Percentiles rank a stretch among this genome's conserved stretches.
Evolutionary conservation across 2,797 vertebrate species (phyloP).

Genomic region (Pangasius mekongensis): DNA sequence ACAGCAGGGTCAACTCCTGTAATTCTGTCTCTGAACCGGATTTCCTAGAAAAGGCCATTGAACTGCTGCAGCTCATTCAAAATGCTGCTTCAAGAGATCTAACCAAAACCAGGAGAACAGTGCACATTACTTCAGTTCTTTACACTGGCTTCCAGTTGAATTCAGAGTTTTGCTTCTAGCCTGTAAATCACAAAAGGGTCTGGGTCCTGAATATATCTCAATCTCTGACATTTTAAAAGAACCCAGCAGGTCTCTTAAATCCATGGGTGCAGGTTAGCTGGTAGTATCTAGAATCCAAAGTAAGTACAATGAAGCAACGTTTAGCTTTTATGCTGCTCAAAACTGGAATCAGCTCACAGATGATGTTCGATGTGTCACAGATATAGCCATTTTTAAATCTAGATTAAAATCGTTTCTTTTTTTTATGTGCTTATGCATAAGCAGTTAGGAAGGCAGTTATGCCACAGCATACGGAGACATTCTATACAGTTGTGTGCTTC

Average conservation of each 20-base stretch:
- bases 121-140: neutral
- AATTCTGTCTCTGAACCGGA: neutral
- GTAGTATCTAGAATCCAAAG: neutral
- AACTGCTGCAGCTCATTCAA: too few relatives aligned
- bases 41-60: too few relatives aligned
- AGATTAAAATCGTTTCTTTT: neutral
- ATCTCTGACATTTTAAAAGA: neutral
- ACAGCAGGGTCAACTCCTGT: neutral
- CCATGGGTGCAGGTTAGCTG: neutral
- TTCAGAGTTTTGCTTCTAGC: neutral
- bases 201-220: neutral
- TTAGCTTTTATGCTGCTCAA: neutral
- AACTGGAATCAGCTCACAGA: neutral
- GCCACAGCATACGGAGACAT: neutral
- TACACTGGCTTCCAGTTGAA: neutral
- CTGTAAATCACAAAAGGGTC: neutral
- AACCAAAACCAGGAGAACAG: neutral
- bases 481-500: neutral
- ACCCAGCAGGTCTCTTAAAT: neutral
- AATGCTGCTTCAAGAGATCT: neutral
- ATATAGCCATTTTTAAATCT: neutral
- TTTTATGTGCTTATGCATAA: neutral
- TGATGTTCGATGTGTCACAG: neutral
- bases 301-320: neutral
- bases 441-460: neutral